phyloP scores from a whole-genome alignment of 2,888 invertebrate species.

The Drosophila greeni region DNA sequence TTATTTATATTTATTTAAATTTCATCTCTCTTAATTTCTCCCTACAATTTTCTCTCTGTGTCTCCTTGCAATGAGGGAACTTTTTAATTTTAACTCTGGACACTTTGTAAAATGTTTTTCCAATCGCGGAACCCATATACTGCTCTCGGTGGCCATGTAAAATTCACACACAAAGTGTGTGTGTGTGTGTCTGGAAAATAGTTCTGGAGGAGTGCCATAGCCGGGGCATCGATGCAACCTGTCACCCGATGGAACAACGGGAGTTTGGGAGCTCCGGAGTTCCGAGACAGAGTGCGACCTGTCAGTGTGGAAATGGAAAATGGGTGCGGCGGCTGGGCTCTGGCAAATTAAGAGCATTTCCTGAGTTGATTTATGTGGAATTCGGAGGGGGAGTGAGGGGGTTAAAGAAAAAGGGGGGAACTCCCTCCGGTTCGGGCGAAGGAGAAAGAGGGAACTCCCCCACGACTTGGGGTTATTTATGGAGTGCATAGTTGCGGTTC shows the following conservation, averaged over 20 bases:
- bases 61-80: constrained; percentile 52
- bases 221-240: constrained; percentile 31
- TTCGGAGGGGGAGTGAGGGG: constrained; percentile 1
- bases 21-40: not conserved
- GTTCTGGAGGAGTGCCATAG: constrained; percentile 10
- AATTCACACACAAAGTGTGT: constrained; percentile 21
- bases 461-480: constrained; percentile 56
- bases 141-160: constrained; percentile 29
- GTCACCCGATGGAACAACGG: constrained; percentile 28
- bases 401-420: not conserved
- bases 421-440: constrained; percentile 9
- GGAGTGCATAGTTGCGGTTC: constrained; percentile 46
- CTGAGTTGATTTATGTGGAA: constrained; percentile 62
- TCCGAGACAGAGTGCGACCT: constrained; percentile 34
- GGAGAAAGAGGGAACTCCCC: constrained; percentile 9
- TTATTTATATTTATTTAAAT: not conserved
- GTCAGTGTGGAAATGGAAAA: constrained; percentile 36
- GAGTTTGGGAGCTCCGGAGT: constrained; percentile 33
- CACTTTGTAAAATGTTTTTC: constrained; percentile 32
- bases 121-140: constrained; percentile 19
- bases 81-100: constrained; percentile 47
- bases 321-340: constrained; percentile 32
- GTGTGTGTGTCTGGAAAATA: constrained; percentile 16
- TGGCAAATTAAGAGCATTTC: constrained; percentile 59
- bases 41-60: not conserved